These are phyloP conservation scores for Tinea trinotella DNA, from an alignment of 2,888 invertebrate genomes.

Conservation along the genomic window DNA sequence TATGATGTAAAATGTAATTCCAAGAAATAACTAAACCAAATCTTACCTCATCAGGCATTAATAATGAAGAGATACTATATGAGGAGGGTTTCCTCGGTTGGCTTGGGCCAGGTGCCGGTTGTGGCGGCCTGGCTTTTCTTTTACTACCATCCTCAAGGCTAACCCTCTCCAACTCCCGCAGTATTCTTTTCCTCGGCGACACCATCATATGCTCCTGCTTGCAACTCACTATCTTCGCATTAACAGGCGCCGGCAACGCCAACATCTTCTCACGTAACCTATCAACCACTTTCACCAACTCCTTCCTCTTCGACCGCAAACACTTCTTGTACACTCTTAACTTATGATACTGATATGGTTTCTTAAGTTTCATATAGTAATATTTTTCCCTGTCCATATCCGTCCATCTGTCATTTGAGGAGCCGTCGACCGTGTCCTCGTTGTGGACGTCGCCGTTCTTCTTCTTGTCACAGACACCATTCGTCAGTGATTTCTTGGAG, in stretches of 20 bases:
- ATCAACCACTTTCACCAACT: conserved; percentile 23
- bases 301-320: conserved; percentile 6
- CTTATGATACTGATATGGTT: conserved; percentile 66
- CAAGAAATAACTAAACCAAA: no score
- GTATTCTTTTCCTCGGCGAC: conserved; percentile 86
- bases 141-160: conserved; percentile 79
- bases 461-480: conserved; percentile 42
- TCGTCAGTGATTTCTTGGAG: conserved; percentile 33
- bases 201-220: conserved; percentile 75
- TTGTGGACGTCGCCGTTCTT: conserved; percentile 43
- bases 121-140: conserved; percentile 45
- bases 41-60: conserved; percentile 69
- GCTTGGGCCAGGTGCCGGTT: conserved; percentile 26
- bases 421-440: conserved; percentile 45
- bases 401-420: conserved; percentile 32
- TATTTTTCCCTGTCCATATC: conserved; percentile 57
- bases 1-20: no score
- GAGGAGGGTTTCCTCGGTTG: conserved; percentile 29
- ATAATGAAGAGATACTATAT: conserved; percentile 88
- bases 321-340: conserved; percentile 60
- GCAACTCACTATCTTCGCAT: conserved; percentile 57
- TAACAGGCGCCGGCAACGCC: conserved; percentile 49
- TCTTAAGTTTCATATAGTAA: conserved; percentile 66
- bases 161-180: conserved; percentile 85
- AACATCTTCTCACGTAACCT: conserved; percentile 40